Evolutionary conservation across 2,113 vertebrate species (phyloP).

Genomic region (Thomomys bottae): DNA sequence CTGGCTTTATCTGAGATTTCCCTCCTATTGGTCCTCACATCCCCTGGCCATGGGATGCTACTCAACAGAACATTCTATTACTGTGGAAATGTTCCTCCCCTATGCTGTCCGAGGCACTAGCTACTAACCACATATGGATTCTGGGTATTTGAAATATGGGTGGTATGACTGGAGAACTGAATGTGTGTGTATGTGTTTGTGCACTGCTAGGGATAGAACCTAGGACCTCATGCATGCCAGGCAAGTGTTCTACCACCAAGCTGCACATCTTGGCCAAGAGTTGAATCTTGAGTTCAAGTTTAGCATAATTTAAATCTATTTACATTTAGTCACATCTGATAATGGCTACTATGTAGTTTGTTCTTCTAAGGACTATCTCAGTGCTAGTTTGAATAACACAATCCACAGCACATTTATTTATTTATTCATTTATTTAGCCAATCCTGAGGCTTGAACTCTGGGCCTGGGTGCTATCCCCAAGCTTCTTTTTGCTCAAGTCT

Average conservation of each 20-base stretch:
- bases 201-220: no score
- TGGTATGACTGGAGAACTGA: background rate
- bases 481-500: no score
- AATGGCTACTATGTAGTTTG: background rate
- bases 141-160: background rate
- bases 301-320: background rate
- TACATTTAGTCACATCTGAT: background rate
- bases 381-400: background rate
- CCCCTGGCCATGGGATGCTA: background rate
- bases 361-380: background rate
- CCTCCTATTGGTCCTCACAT: background rate
- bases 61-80: background rate
- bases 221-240: background rate
- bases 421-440: no score
- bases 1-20: background rate
- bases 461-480: no score
- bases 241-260: background rate
- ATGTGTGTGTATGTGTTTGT: background rate
- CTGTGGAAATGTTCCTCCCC: background rate
- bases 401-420: background rate
- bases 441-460: no score
- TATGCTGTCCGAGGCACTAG: accelerated
- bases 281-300: background rate
- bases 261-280: background rate
- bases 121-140: background rate